Conservation (phyloP, 2,797 vertebrate genomes). For the Ambastaia sidthimunki region DNA sequence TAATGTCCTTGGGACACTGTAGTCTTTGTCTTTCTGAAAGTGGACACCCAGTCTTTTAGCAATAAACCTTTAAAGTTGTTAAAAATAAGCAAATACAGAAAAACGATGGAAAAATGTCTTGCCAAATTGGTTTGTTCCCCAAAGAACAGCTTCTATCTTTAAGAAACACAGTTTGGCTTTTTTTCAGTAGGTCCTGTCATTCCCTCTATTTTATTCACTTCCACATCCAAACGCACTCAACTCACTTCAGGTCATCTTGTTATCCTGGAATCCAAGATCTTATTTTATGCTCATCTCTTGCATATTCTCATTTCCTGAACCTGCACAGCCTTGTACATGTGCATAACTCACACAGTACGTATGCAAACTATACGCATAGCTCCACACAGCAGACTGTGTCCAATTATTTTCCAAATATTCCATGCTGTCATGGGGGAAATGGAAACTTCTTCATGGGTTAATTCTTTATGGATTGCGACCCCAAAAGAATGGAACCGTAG, state of each 20-base stretch:
- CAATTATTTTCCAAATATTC: conserved; percentile 29
- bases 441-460: conserved; percentile 30
- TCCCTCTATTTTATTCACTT: background rate
- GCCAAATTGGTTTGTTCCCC: background rate
- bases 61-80: conserved; percentile 4
- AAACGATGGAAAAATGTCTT: background rate
- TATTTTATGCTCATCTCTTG: background rate
- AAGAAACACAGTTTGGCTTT: background rate
- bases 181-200: background rate
- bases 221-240: background rate
- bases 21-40: conserved; percentile 9
- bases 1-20: conserved; percentile 5
- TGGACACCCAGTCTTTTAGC: background rate
- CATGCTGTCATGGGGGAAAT: background rate
- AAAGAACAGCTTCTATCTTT: background rate
- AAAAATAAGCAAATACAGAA: background rate
- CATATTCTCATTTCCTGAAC: conserved; percentile 10
- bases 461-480: conserved; percentile 34
- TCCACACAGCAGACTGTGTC: background rate
- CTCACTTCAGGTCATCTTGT: conserved; percentile 4
- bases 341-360: conserved; percentile 2
- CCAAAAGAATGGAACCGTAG: conserved; percentile 5
- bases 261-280: conserved; percentile 15
- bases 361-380: background rate
- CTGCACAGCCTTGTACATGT: background rate